phyloP scores from a whole-genome alignment of 2,888 invertebrate genomes.

The Sinohyriopsis cumingii region DNA sequence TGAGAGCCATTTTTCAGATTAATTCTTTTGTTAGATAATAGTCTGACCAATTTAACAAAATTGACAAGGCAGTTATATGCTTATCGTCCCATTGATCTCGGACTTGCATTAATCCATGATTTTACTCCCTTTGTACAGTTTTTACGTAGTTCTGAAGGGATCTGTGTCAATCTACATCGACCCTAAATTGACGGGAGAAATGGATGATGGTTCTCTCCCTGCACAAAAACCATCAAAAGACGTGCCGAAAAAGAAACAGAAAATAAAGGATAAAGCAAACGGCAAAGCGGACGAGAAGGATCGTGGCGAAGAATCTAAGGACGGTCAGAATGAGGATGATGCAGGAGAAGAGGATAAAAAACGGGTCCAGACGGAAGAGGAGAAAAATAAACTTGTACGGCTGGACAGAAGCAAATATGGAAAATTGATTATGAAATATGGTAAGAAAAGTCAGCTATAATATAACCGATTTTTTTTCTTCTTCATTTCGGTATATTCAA shows the following conservation, averaged over 20 bases:
- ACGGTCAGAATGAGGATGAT: slow-evolving; percentile 8
- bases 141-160: slow-evolving; percentile 65
- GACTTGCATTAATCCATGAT: background rate
- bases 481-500: too few relatives aligned
- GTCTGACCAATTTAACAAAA: too few relatives aligned
- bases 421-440: slow-evolving; percentile 59
- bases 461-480: background rate
- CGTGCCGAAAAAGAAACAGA: slow-evolving; percentile 17
- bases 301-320: slow-evolving; percentile 1
- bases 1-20: too few relatives aligned
- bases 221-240: slow-evolving; percentile 9
- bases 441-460: slow-evolving; percentile 32
- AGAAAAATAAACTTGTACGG: slow-evolving; percentile 17
- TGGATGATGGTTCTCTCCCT: slow-evolving; percentile 19
- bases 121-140: slow-evolving; percentile 43
- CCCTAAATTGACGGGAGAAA: slow-evolving; percentile 58
- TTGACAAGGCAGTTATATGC: too few relatives aligned
- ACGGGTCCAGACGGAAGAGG: slow-evolving; percentile 6
- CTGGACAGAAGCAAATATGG: slow-evolving; percentile 57
- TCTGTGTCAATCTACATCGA: slow-evolving; percentile 65
- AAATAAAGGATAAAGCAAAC: slow-evolving; percentile 10
- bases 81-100: too few relatives aligned
- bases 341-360: slow-evolving; percentile 3
- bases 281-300: slow-evolving; percentile 11
- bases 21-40: too few relatives aligned